These are phyloP conservation scores for Brevipalpus yothersi DNA, from an alignment of 1,140 invertebrate genomes.

Conservation along the genomic window DNA sequence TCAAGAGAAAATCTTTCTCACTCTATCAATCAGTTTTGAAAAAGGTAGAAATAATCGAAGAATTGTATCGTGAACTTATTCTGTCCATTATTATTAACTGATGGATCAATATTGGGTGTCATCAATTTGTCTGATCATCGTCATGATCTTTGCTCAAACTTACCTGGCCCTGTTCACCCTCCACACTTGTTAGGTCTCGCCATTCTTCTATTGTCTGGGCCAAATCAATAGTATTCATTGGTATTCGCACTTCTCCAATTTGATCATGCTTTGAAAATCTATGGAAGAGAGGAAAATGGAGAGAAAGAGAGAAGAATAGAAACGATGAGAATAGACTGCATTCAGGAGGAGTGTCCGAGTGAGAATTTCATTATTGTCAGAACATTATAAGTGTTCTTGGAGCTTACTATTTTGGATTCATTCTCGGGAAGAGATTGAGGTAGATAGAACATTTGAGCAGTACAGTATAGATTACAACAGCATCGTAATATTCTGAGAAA, in stretches of 20 bases:
- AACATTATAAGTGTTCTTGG: background rate
- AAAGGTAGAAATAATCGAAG: no score
- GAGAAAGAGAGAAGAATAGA: background rate
- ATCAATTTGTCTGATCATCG: background rate
- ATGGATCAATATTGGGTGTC: background rate
- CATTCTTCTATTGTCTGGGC: constrained; percentile 98
- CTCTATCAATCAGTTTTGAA: no score
- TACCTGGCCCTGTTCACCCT: constrained; percentile 72
- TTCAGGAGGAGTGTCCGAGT: constrained; percentile 68
- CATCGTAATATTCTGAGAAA: no score
- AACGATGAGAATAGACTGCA: constrained; percentile 24
- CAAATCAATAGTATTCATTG: constrained; percentile 88
- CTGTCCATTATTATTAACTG: background rate
- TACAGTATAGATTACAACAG: no score
- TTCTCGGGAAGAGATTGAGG: no score
- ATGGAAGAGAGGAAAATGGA: background rate
- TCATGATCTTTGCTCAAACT: background rate
- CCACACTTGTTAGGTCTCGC: constrained; percentile 88
- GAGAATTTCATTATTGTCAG: constrained; percentile 10
- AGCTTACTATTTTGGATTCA: no score
- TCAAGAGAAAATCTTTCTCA: no score
- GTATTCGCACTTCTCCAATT: constrained; percentile 95
- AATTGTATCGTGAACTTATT: no score
- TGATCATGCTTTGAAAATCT: constrained; percentile 99
- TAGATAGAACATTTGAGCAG: no score